These are phyloP conservation scores for Drosophila nasuta DNA, from an alignment of 1,140 invertebrate species.

Conservation along the genomic window DNA sequence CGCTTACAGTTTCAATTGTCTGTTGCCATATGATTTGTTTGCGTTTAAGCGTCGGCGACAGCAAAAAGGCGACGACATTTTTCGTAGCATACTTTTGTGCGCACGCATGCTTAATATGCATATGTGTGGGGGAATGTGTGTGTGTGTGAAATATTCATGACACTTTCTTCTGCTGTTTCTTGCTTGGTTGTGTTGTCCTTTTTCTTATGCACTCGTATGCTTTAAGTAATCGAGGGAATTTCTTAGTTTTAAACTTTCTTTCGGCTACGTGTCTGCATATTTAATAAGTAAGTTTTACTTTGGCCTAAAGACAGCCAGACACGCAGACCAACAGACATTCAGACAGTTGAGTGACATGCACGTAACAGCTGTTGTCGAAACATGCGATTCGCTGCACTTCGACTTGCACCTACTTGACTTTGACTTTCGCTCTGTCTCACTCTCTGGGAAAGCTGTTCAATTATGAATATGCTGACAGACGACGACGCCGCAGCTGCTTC, in stretches of 20 bases:
- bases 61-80: slow-evolving; percentile 47
- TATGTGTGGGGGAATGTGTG: slow-evolving; percentile 9
- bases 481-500: no score
- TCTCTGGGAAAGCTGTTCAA: slow-evolving; percentile 16
- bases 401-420: slow-evolving; percentile 21
- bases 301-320: slow-evolving; percentile 13
- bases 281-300: slow-evolving; percentile 25
- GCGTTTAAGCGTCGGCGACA: slow-evolving; percentile 69
- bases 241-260: slow-evolving; percentile 35
- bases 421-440: slow-evolving; percentile 12
- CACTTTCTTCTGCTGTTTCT: slow-evolving; percentile 19
- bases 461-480: slow-evolving; percentile 36
- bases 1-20: slow-evolving; percentile 65
- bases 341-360: background rate
- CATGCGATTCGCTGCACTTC: slow-evolving; percentile 18
- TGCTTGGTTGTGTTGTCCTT: background rate
- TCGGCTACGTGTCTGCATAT: slow-evolving; percentile 30
- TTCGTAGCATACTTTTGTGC: slow-evolving; percentile 54
- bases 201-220: slow-evolving; percentile 27
- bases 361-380: background rate
- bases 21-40: slow-evolving; percentile 77
- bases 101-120: slow-evolving; percentile 20
- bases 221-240: slow-evolving; percentile 47
- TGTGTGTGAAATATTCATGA: slow-evolving; percentile 68
- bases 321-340: slow-evolving; percentile 21